These are phyloP conservation scores for Tapirus terrestris DNA, from an alignment of 2,113 vertebrate genomes.

Conservation along the genomic window DNA sequence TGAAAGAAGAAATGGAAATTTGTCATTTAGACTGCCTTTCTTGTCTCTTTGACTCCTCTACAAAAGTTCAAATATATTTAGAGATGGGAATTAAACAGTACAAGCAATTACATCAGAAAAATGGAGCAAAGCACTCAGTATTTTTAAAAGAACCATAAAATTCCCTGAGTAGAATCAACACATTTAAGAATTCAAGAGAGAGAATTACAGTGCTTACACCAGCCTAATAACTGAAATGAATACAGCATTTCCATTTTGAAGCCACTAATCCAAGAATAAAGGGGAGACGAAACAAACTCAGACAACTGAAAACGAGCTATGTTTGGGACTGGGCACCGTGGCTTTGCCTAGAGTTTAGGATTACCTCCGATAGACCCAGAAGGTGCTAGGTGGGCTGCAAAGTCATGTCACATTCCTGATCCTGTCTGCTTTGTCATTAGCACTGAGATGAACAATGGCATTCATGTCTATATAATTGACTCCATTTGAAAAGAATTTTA, in stretches of 20 bases:
- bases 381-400: neutral
- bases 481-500: neutral
- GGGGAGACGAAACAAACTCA: constrained; percentile 48
- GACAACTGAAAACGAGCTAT: constrained; percentile 37
- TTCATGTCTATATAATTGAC: neutral
- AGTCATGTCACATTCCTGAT: neutral
- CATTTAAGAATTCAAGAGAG: constrained; percentile 61
- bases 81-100: constrained; percentile 68
- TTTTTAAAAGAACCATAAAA: constrained; percentile 76
- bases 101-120: constrained; percentile 68
- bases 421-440: neutral
- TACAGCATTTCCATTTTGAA: constrained; percentile 74
- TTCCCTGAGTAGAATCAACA: constrained; percentile 57
- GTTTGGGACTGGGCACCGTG: constrained; percentile 5
- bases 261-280: constrained; percentile 70
- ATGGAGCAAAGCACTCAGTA: constrained; percentile 56
- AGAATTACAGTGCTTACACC: constrained; percentile 59
- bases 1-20: constrained; percentile 49
- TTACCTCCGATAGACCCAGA: neutral
- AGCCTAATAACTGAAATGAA: constrained; percentile 66
- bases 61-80: constrained; percentile 70
- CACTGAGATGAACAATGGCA: neutral
- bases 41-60: constrained; percentile 46
- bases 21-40: constrained; percentile 63
- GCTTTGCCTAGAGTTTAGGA: constrained; percentile 33